Evolutionary conservation across 2,113 vertebrate species (phyloP), one percentile per base, ranked within the genome.

Genomic region (Lepisosteus osseus): DNA sequence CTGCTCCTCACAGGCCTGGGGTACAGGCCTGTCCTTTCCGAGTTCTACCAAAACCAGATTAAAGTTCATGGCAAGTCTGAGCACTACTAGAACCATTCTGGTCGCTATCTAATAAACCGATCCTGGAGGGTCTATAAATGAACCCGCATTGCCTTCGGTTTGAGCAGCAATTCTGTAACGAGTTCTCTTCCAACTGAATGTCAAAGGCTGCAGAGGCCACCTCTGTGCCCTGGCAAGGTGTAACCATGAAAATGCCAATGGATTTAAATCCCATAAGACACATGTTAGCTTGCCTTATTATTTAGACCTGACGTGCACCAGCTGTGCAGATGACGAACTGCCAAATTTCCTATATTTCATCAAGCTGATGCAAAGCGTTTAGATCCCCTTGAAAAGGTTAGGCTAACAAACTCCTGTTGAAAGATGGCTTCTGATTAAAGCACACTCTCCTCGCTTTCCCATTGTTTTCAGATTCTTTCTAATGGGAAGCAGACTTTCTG

Each of bases 131-230:
- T 29, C 29, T 29, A 29, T 29, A 29, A 29, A 29, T 29, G 29
- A 29, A 29, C 29, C 29, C 29, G 3, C 61, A 59, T 68, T 69
- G 66, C 43, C 61, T 55, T 15, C 3, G n/a, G 43, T 65, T 61
- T 54, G 54, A 68, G 41, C 72, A 75, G 14, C 61, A 65, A 57
- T 63, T 70, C n/a, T 69, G 71, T 73, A 75, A 74, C 45, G 2
- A 68, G 29, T 29, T 66, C 43, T 45, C 61, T 65, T 70, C 56
- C 54, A 72, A 74, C 61, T 72, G 12, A 76, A 42, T 77, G 77
- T 81, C n/a, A 77, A 80, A 84, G 75, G 65, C 55, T 71, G 40
- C 29, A 70, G 12, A 17, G 29, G 29, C 29, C n/a, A 47, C 11
- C 43, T 63, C 68, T 65, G 15, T 62, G 72, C 55, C 54, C 65